phyloP scores from a whole-genome alignment of 2,113 vertebrate species.

The Apodemus sylvaticus region DNA sequence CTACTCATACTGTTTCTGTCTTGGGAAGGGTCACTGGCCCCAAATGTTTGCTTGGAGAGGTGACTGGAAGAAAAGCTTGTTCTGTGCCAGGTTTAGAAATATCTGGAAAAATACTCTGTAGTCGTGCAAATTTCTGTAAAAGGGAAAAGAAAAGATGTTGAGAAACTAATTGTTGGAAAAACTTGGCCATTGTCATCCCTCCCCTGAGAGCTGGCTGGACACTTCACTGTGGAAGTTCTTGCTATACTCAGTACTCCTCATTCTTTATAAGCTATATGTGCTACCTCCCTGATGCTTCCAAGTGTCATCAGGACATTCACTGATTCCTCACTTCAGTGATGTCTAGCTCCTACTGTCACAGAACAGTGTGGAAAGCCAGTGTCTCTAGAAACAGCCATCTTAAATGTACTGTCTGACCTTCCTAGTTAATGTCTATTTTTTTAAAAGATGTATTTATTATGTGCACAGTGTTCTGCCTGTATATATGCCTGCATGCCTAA shows the following conservation, averaged over 20 bases:
- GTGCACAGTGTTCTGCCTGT: too few species aligned
- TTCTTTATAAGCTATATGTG: accelerated
- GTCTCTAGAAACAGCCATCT: neutral
- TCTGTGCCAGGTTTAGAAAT: conserved; percentile 74
- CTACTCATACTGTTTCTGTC: conserved; percentile 67
- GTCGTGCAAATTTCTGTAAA: conserved; percentile 85
- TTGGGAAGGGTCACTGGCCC: conserved; percentile 65
- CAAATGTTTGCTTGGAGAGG: conserved; percentile 55
- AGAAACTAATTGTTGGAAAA: neutral
- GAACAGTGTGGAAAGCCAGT: neutral
- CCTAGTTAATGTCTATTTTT: neutral
- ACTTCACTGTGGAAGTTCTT: neutral
- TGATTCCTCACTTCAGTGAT: too few species aligned
- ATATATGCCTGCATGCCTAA: too few species aligned
- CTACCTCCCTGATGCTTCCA: neutral
- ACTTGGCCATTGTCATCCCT: neutral
- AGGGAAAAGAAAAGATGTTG: conserved; percentile 38
- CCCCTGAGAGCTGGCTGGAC: neutral
- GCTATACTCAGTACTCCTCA: accelerated
- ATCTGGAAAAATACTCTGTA: conserved; percentile 81
- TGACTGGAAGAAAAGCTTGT: conserved; percentile 71
- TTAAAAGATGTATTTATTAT: too few species aligned
- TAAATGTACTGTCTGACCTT: neutral
- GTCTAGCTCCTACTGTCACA: neutral
- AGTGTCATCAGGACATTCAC: neutral